Evolutionary conservation across 2,113 vertebrate genomes (phyloP), one percentile per base, ranked within the genome.

Genomic region (Oenanthe oenanthe): DNA sequence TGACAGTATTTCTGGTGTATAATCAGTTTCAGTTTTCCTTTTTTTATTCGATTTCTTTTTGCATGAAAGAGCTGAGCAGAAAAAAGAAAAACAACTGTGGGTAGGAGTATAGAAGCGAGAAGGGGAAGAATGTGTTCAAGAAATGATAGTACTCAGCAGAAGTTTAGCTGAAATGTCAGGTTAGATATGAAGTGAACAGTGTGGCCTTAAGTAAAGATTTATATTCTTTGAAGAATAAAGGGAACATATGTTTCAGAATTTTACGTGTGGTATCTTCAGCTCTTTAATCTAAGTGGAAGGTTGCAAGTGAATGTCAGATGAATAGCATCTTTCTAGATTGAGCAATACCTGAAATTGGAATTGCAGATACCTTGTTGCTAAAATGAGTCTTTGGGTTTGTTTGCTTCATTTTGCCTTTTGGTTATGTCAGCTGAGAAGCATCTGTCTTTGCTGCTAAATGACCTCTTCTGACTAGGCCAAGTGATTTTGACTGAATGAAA

Each of bases 401-500:
- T 89, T 89, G 73, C 47, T 90, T 28, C 50, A 1, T 80, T 88
- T 93, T 95, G 57, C n/a, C 40, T 92, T 89, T 80, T 81, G 66
- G 61, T 87, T 93, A 6, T 81, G 82, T 94, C 60, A 83, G 73
- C 92, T 84, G 89, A 91, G 86, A 81, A 95, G 71, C 91, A 91
- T 87, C 80, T 93, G 91, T 91, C 93, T 95, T 75, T 79, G 45
- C 85, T 93, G 57, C 78, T 93, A 81, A 92, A 63, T 84, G 92
- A 88, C 85, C 77, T 87, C 25, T 72, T 89, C 62, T 91, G 85
- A 72, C 61, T 95, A 65, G 77, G 62, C 85, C 91, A 84, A 87
- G 77, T 72, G 73, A 90, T 84, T 93, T 71, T 75, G 92, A 87
- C 73, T 91, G 88, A 72, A 58, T 61, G 65, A 67, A 51, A 56